Conservation (phyloP, 2,888 invertebrate species). For the Theretra japonica region DNA sequence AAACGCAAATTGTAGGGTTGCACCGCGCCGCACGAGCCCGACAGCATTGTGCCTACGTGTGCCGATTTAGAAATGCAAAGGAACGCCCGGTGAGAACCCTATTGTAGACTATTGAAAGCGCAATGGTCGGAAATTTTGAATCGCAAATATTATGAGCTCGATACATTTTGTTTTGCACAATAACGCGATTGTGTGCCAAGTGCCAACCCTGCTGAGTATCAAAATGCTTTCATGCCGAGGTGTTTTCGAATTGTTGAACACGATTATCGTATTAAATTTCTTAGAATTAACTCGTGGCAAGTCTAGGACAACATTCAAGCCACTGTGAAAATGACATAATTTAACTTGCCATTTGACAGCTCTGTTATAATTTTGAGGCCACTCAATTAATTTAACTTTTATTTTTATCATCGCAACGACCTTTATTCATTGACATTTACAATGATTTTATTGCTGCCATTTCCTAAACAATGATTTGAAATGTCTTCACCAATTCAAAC, state of each 20-base stretch:
- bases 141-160: constrained; percentile 7
- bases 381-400: too few species aligned
- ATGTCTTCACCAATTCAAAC: background rate
- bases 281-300: background rate
- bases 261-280: background rate
- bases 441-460: too few species aligned
- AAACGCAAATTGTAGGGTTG: constrained; percentile 63
- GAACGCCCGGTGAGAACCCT: constrained; percentile 13
- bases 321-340: background rate
- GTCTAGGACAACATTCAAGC: background rate
- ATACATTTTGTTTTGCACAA: background rate
- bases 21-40: constrained; percentile 42
- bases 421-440: too few species aligned
- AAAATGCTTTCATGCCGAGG: background rate
- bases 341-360: background rate
- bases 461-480: too few species aligned
- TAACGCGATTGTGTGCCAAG: background rate
- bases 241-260: background rate
- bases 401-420: too few species aligned
- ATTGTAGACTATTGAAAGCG: background rate
- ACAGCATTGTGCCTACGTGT: constrained; percentile 22
- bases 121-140: background rate
- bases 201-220: constrained; percentile 16
- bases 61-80: constrained; percentile 16
- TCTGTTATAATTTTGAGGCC: too few species aligned